phyloP scores from a whole-genome alignment of 2,113 vertebrate genomes.

The Cnemophilus loriae region DNA sequence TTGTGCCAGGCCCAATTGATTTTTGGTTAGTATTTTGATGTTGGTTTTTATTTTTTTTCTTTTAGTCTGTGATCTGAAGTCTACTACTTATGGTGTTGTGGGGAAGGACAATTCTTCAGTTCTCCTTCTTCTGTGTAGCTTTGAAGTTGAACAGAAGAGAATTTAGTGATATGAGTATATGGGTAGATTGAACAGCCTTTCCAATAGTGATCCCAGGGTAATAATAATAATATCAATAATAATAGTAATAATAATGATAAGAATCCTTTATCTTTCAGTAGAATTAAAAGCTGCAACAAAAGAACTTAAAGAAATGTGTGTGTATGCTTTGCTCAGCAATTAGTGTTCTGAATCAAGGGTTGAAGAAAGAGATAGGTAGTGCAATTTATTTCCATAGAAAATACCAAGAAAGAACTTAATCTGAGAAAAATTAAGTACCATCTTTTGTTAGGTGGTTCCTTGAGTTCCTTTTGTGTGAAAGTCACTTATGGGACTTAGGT shows the following conservation, averaged over 20 bases:
- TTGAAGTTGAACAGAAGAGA: background rate
- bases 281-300: background rate
- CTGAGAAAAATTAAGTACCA: background rate
- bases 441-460: background rate
- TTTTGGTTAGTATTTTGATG: background rate
- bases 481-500: background rate
- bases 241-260: background rate
- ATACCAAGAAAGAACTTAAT: background rate
- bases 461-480: background rate
- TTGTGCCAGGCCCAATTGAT: fast-evolving
- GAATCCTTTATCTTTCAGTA: background rate
- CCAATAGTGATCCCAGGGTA: background rate
- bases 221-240: background rate
- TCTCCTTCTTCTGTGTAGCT: background rate
- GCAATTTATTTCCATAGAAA: background rate
- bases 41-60: background rate
- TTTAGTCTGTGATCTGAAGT: background rate
- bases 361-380: background rate
- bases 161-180: background rate
- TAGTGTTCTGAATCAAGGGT: background rate
- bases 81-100: background rate
- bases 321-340: background rate
- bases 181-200: background rate
- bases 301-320: background rate
- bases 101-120: background rate